Evolutionary conservation across 2,888 invertebrate species (phyloP), one percentile per base, ranked within the genome.

Genomic region (Nezara viridula): DNA sequence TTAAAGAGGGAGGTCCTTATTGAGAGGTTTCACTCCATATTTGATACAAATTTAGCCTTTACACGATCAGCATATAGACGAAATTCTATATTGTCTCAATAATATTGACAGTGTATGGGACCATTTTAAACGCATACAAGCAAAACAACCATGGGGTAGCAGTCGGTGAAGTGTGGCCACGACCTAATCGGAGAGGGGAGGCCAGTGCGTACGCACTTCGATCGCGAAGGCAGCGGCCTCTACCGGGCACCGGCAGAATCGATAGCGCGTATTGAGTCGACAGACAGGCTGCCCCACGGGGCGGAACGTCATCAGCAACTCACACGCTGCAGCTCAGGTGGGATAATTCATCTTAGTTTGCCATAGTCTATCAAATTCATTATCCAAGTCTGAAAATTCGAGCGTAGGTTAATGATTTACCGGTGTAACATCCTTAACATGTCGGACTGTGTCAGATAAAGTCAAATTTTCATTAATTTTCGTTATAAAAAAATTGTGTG

Each of bases 181-280:
- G 81, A 81, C 44, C 81, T 47, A 24, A n/a, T 21, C 40, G 40
- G n/a, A n/a, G 81, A n/a, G n/a, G 12, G 81, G 81, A 44, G 81
- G 44, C 44, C 44, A 44, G 81, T 81, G 81, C 81, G 81, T 81
- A 81, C 81, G 81, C 81, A 81, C 81, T 81, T 81, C 81, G 81
- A 81, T 81, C 81, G 81, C 81, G 81, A 40, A 81, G 81, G 81
- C 81, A 81, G 81, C 81, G 81, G 81, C 81, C 81, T 47, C 81
- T 81, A 81, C 81, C 81, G 81, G 81, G 44, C 47, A 81, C 81
- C n/a, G 81, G 81, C 81, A 37, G 86, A 86, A 86, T 86, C 86
- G 40, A 86, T 86, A 86, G 86, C 55, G 52, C 81, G 40, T 86
- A 86, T 86, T 86, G 86, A 86, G 86, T 86, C 52, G 40, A 86